phyloP scores from a whole-genome alignment of 2,888 invertebrate species.

The Prostheceraeus crozeri region DNA sequence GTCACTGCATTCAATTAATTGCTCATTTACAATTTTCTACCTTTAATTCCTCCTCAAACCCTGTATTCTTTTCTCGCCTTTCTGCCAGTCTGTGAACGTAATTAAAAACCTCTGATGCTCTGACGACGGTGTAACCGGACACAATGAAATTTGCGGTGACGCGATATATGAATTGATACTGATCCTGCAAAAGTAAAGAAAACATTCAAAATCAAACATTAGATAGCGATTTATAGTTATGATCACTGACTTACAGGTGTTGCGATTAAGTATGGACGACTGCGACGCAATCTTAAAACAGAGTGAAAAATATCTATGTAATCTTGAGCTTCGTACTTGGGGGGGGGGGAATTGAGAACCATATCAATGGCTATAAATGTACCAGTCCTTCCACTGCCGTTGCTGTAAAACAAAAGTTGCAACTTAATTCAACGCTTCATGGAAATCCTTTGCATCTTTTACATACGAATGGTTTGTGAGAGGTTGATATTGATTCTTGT shows the following conservation, averaged over 20 bases:
- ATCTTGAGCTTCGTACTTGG: neutral
- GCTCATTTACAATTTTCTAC: too few relatives aligned
- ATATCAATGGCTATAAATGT: slow-evolving; percentile 91
- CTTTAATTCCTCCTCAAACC: slow-evolving; percentile 14
- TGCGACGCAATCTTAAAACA: slow-evolving; percentile 80
- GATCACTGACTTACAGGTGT: too few relatives aligned
- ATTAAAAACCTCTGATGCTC: too few relatives aligned
- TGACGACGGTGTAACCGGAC: slow-evolving; percentile 2
- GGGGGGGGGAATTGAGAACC: slow-evolving; percentile 70
- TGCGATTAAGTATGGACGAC: slow-evolving; percentile 81
- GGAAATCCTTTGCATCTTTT: too few relatives aligned
- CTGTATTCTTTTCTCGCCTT: neutral
- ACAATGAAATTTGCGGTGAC: slow-evolving; percentile 4
- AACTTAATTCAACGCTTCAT: too few relatives aligned
- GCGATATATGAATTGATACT: slow-evolving; percentile 94
- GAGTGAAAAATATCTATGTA: slow-evolving; percentile 58
- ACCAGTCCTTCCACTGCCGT: slow-evolving; percentile 90
- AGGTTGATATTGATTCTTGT: too few relatives aligned
- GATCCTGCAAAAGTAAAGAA: too few relatives aligned
- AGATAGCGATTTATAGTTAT: too few relatives aligned
- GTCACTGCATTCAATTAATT: too few relatives aligned
- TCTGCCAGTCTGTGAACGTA: slow-evolving; percentile 6
- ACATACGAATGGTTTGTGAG: too few relatives aligned
- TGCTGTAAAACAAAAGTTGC: slow-evolving; percentile 68
- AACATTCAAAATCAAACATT: too few relatives aligned